Evolutionary conservation across 2,113 vertebrate genomes (phyloP), one percentile per base, ranked within the genome.

Genomic region (Ptilorrhoa leucosticta): DNA sequence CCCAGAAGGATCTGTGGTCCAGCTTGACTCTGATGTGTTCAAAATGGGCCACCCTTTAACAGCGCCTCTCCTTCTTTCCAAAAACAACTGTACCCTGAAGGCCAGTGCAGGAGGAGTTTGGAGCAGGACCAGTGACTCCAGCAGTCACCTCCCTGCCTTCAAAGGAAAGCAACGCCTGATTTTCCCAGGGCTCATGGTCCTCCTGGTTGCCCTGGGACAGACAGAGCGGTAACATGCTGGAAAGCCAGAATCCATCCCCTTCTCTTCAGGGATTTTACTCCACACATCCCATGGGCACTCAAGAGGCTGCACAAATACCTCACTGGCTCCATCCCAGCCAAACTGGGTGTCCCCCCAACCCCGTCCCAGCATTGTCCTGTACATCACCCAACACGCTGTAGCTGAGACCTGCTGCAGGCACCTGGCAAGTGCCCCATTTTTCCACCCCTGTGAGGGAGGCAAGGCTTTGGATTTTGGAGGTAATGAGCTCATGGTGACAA

Each of bases 311-410:
- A 53, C 22, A 70, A 90, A 73, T 19, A 60, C 11, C 11, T 47
- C 22, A 9, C 19, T 35, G 44, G 10, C 11, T 78, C 44, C 44
- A 56, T 20, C 31, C 40, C 26, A 37, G 53, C 5, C 42, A 71
- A 57, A 48, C 11, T 37, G 15, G 15, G 21, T 42, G 20, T 6
- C 19, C 13, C 5, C 6, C 47, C 15, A 2, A 1, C 20, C 69
- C 40, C 1, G 0, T 35, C 44, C 53, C 35, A 51, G 22, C 24
- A 83, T 11, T 0, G 0, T 19, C 35, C 39, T 3, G 0, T 27
- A 5, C 45, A 30, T 37, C 84, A 48, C 66, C 11, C 75, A 69
- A 9, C 2, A 3, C 0, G 1, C 15, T 39, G 14, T 33, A 70
- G 45, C 33, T 45, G 66, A 64, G 37, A 69, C 28, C 17, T 10